phyloP scores from a whole-genome alignment of 2,113 vertebrate species.

The Pitta sordida region DNA sequence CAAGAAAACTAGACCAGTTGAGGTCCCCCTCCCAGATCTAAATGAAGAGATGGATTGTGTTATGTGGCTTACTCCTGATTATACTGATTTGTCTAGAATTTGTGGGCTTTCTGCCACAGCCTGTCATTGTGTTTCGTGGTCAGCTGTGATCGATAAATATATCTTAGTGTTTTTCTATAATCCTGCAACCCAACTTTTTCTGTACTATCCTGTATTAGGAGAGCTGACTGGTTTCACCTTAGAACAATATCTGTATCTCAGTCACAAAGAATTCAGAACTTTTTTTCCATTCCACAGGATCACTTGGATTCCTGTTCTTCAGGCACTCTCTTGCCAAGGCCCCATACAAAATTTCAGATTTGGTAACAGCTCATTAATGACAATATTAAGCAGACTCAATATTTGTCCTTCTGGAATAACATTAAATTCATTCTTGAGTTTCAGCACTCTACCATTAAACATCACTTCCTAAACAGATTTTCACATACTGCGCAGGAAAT shows the following conservation, averaged over 20 bases:
- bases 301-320: not conserved
- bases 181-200: not conserved
- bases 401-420: not conserved
- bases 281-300: not conserved
- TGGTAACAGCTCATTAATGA: not conserved
- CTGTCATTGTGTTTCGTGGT: not conserved
- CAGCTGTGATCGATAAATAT: not conserved
- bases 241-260: not conserved
- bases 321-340: not conserved
- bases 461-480: not conserved
- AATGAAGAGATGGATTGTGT: not conserved
- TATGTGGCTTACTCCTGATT: not conserved
- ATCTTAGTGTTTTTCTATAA: not conserved
- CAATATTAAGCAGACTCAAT: not conserved
- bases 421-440: not conserved
- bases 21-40: not conserved
- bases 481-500: not conserved
- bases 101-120: accelerated
- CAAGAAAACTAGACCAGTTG: not conserved
- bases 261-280: not conserved
- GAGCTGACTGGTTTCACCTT: not conserved
- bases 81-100: not conserved
- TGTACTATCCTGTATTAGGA: not conserved
- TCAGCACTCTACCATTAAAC: not conserved
- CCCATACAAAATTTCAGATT: not conserved